phyloP scores from a whole-genome alignment of 2,888 invertebrate genomes.

The Polydrusus cervinus region DNA sequence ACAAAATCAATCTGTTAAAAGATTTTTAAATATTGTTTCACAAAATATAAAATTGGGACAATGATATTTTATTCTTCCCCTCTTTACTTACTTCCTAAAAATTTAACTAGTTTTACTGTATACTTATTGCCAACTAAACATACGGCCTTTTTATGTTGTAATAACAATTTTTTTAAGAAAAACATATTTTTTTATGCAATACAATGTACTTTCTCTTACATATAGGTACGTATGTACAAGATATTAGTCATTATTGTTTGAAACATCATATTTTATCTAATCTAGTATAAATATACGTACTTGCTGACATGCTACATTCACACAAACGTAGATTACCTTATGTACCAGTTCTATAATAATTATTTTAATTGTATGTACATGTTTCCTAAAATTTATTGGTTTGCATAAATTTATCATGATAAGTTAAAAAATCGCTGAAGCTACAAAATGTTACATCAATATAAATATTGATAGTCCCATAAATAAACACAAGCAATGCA shows the following conservation, averaged over 20 bases:
- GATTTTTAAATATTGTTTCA: no score
- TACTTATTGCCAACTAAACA: no score
- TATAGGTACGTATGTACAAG: conserved; percentile 8
- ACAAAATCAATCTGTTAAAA: not conserved
- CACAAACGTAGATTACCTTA: not conserved
- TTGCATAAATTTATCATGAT: not conserved
- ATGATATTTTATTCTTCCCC: no score
- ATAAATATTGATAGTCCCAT: no score
- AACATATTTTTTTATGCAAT: not conserved
- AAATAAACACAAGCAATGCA: not conserved
- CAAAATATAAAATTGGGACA: no score
- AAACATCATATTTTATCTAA: conserved; percentile 11
- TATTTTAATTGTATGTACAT: conserved; percentile 9
- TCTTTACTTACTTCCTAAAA: no score
- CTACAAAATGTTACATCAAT: no score
- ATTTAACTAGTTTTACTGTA: no score
- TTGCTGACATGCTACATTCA: not conserved
- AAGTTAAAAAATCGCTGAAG: not conserved
- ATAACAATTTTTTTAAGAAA: no score
- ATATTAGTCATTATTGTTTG: conserved; percentile 12
- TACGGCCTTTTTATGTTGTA: no score
- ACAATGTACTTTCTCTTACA: no score
- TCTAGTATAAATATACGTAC: conserved; percentile 8
- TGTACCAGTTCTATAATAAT: not conserved
- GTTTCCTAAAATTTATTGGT: not conserved